Conservation (phyloP, 2,113 vertebrate species). For the Vanacampus margaritifer region DNA sequence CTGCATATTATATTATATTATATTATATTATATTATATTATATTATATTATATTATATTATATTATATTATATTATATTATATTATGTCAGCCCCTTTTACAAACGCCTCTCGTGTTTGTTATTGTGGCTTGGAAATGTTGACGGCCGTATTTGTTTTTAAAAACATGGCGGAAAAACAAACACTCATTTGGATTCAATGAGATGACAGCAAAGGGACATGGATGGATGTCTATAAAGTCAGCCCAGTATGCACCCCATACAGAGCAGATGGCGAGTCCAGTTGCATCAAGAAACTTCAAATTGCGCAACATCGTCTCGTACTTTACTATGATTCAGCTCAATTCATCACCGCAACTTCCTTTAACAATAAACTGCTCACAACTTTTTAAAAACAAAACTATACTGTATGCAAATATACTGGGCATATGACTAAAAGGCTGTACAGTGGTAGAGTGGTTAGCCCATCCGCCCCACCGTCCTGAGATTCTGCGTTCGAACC, state of each 20-base stretch:
- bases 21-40: neutral
- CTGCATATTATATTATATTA: conserved; percentile 11
- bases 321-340: neutral
- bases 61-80: neutral
- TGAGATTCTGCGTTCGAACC: neutral
- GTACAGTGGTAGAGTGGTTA: neutral
- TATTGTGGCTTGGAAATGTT: neutral
- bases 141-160: neutral
- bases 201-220: neutral
- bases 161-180: neutral
- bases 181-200: neutral
- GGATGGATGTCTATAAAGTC: neutral
- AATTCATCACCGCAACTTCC: neutral
- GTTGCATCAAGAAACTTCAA: neutral
- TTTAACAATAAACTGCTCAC: neutral
- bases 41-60: too few species aligned
- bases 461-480: neutral
- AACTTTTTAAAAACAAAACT: neutral
- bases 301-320: neutral
- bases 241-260: neutral
- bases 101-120: neutral
- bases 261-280: neutral
- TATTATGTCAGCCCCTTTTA: neutral
- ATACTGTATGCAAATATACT: too few species aligned
- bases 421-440: too few species aligned